Conservation (phyloP, 2,113 vertebrate species). For the Ciconia boyciana region DNA sequence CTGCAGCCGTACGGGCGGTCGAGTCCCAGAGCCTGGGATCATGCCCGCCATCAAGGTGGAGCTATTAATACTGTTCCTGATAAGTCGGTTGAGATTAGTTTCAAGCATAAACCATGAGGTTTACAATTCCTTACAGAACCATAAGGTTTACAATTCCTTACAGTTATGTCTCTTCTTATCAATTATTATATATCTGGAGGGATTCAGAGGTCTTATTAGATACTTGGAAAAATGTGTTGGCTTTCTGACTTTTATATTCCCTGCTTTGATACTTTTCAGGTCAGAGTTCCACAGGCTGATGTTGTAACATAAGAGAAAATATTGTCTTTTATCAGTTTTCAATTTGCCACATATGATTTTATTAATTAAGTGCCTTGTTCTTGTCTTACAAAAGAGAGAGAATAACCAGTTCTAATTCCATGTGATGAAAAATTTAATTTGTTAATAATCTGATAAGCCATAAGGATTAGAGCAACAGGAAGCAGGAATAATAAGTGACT, state of each 20-base stretch:
- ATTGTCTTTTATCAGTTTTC: neutral
- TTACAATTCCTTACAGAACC: neutral
- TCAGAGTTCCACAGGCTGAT: neutral
- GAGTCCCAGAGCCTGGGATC: neutral
- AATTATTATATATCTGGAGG: neutral
- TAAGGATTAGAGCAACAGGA: neutral
- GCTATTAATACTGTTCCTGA: neutral
- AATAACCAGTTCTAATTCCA: neutral
- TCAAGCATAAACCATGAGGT: neutral
- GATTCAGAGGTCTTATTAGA: neutral
- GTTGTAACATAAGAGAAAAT: neutral
- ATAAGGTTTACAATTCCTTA: neutral
- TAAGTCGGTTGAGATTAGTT: neutral
- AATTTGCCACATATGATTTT: neutral
- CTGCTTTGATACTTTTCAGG: neutral
- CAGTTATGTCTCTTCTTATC: neutral
- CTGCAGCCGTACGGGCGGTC: accelerated
- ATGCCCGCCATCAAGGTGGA: accelerated
- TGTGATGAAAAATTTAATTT: neutral
- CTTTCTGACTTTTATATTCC: neutral
- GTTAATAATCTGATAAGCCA: neutral
- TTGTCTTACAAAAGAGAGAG: neutral
- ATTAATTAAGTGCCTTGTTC: neutral
- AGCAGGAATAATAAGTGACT: neutral
- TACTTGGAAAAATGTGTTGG: neutral